Evolutionary conservation across 1,140 invertebrate genomes (phyloP), one percentile per base, ranked within the genome.

Genomic region (Chelonus insularis): DNA sequence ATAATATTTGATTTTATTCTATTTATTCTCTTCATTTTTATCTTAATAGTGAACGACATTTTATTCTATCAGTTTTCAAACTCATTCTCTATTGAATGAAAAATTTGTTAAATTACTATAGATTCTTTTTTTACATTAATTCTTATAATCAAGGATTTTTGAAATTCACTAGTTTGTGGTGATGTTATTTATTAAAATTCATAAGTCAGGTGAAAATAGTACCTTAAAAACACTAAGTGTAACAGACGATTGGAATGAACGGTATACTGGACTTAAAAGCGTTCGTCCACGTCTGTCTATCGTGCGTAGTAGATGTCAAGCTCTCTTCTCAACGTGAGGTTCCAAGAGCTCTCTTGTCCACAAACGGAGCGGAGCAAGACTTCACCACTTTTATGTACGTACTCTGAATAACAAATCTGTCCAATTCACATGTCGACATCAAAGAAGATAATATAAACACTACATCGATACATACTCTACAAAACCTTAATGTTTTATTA

Each of bases 381-480:
- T 80, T 80, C 77, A 80, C 72, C 77, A 80, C 77, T 81, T 80
- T 81, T 79, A 79, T 79, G 75, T 80, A 80, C 78, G 76, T 72
- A 80, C 76, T 73, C 77, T 80, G 78, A 81, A 81, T 81, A 81
- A 81, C 79, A 81, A 81, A 81, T 81, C 79, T 81, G 78, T 81
- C 79, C 79, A 81, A 81, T 81, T 81, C 79, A 81, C 78, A 80
- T 80, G 79, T 81, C 79, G 79, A 81, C 78, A 80, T 81, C 78
- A 80, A 81, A 81, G 79, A 81, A 80, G 79, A 80, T 81, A 81
- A 81, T 81, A 81, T 81, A 81, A 81, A 81, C 79, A 78, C 79
- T 81, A 80, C 78, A 79, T 79, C 78, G 80, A 82, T 82, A 81
- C 75, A 82, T 81, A 74, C 71, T 77, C 78, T 73, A 75, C 77